Conservation (phyloP, 2,888 invertebrate species). For the Agriopis leucophaearia region DNA sequence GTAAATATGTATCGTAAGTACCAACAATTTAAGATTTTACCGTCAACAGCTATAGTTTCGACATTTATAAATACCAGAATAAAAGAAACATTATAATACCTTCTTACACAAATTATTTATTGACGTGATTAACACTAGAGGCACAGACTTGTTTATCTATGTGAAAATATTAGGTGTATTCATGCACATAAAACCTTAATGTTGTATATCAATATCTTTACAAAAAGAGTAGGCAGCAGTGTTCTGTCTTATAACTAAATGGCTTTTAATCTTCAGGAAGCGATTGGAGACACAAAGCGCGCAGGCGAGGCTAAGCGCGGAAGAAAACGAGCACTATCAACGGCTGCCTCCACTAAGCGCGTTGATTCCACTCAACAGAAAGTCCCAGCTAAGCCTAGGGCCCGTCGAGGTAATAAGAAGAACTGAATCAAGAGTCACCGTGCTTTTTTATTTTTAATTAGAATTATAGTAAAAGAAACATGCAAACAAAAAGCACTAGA, state of each 20-base stretch:
- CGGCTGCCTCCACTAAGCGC: constrained; percentile 64
- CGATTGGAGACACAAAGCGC: constrained; percentile 52
- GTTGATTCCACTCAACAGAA: constrained; percentile 48
- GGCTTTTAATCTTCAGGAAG: constrained; percentile 50
- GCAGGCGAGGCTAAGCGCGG: constrained; percentile 68
- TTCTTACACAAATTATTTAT: too few relatives aligned
- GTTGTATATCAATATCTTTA: too few relatives aligned
- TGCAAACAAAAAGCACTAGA: neutral
- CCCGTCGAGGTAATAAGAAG: constrained; percentile 63
- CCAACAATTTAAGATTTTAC: too few relatives aligned
- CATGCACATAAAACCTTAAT: too few relatives aligned
- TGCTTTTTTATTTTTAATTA: neutral
- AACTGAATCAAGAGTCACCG: constrained; percentile 7
- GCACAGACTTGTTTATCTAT: too few relatives aligned
- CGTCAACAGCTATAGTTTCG: too few relatives aligned
- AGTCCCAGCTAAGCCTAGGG: constrained; percentile 60
- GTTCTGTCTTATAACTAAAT: neutral
- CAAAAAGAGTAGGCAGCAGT: too few relatives aligned
- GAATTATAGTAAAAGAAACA: neutral
- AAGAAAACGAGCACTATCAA: constrained; percentile 72
- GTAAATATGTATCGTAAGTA: too few relatives aligned
- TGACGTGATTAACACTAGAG: too few relatives aligned
- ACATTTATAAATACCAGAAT: too few relatives aligned
- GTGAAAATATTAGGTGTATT: too few relatives aligned
- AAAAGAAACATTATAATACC: too few relatives aligned